These are phyloP conservation scores for Nomada lathburiana DNA, from an alignment of 2,888 invertebrate genomes.

Conservation along the genomic window DNA sequence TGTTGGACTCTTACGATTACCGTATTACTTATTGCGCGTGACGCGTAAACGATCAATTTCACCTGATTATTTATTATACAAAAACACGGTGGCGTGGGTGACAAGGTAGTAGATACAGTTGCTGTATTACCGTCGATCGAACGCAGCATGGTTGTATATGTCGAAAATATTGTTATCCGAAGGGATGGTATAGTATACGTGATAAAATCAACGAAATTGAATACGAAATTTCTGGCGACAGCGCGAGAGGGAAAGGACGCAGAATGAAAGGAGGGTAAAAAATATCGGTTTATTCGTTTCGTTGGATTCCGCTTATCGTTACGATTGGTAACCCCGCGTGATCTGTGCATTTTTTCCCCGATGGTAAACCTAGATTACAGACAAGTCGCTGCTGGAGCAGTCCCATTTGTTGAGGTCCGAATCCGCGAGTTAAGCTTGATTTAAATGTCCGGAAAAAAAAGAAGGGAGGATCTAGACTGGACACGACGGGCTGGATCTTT, in stretches of 20 bases:
- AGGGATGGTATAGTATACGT: not conserved
- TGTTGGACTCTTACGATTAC: not conserved
- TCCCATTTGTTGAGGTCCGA: conserved; percentile 39
- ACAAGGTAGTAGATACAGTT: conserved; percentile 12
- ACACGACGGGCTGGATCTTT: not conserved
- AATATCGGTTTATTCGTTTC: not conserved
- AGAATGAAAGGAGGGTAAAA: not conserved
- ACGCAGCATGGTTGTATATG: not conserved
- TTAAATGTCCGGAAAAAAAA: conserved; percentile 49
- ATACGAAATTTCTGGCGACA: conserved; percentile 16
- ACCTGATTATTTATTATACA: not conserved
- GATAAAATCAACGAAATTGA: conserved; percentile 42
- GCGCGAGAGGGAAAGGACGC: not conserved
- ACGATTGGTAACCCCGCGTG: not conserved
- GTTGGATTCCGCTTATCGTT: conserved; percentile 10
- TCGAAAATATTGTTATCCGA: conserved; percentile 36
- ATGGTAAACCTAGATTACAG: conserved; percentile 46
- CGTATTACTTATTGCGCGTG: not conserved
- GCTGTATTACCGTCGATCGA: not conserved
- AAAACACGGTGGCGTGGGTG: not conserved
- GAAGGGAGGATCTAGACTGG: not conserved
- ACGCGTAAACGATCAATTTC: not conserved
- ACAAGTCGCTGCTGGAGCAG: conserved; percentile 30
- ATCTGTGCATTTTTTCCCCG: conserved; percentile 27
- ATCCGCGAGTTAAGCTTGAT: conserved; percentile 58